Evolutionary conservation across 2,888 invertebrate genomes (phyloP).

Genomic region (Molanna angustata): DNA sequence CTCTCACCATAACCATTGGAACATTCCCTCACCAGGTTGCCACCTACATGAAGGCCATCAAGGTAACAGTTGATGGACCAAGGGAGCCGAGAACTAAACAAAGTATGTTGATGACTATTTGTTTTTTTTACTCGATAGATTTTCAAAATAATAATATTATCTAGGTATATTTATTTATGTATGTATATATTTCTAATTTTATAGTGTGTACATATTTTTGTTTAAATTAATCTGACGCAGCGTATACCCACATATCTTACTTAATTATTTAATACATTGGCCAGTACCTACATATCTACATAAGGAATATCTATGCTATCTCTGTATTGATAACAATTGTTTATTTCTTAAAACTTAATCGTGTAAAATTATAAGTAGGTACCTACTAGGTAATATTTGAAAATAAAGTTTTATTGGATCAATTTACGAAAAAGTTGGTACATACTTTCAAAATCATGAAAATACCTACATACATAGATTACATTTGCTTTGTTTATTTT

Average conservation of each 20-base stretch:
- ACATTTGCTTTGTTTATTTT: no score
- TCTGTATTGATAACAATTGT: no score
- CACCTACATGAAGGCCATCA: slow-evolving; percentile 94
- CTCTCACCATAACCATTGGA: slow-evolving; percentile 90
- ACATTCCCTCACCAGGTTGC: slow-evolving; percentile 78
- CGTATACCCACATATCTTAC: neutral
- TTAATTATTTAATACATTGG: neutral
- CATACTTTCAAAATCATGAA: no score
- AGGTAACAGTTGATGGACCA: slow-evolving; percentile 99
- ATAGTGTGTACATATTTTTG: neutral
- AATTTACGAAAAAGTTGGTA: no score
- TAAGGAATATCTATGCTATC: no score
- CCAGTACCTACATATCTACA: neutral
- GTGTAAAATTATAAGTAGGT: neutral
- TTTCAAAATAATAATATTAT: neutral
- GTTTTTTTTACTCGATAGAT: neutral
- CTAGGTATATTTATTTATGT: neutral
- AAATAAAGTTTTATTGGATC: no score
- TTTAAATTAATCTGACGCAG: no score
- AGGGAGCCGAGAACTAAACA: slow-evolving; percentile 95
- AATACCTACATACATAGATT: no score
- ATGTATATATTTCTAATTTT: neutral
- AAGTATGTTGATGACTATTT: slow-evolving; percentile 74
- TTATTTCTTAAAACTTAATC: no score
- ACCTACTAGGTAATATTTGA: neutral